Evolutionary conservation across 1,140 invertebrate species (phyloP).

Genomic region (Drosophila ironensis): DNA sequence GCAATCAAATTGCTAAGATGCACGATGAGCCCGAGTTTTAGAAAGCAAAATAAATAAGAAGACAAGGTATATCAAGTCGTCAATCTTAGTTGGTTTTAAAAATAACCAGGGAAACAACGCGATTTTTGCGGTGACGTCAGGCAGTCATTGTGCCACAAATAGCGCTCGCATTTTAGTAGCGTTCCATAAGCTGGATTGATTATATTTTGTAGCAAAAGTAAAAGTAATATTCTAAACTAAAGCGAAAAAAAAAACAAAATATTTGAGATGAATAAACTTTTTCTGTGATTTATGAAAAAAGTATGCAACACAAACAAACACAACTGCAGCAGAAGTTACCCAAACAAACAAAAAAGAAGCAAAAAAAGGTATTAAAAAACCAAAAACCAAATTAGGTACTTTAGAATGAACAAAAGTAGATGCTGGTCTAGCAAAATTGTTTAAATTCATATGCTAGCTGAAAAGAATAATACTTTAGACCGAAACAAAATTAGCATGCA

Average conservation of each 20-base stretch:
- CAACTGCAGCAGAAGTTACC: slow-evolving; percentile 21
- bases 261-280: slow-evolving; percentile 77
- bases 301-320: slow-evolving; percentile 57
- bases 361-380: slow-evolving; percentile 45
- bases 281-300: slow-evolving; percentile 81
- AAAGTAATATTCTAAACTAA: slow-evolving; percentile 43
- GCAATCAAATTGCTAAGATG: slow-evolving; percentile 39
- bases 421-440: slow-evolving; percentile 55
- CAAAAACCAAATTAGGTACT: slow-evolving; percentile 53
- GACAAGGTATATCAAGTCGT: not conserved
- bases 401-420: slow-evolving; percentile 50
- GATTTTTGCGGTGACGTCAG: not conserved
- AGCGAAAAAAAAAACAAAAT: slow-evolving; percentile 29
- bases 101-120: not conserved
- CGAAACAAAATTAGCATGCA: slow-evolving; percentile 52
- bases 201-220: slow-evolving; percentile 64
- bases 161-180: slow-evolving; percentile 45
- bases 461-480: slow-evolving; percentile 4
- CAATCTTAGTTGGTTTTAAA: not conserved
- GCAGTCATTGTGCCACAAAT: not conserved
- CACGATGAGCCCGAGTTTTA: slow-evolving; percentile 7
- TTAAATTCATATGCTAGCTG: slow-evolving; percentile 62
- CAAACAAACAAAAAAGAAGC: slow-evolving; percentile 29
- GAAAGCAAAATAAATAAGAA: slow-evolving; percentile 8
- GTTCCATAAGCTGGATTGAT: slow-evolving; percentile 47